Evolutionary conservation across 2,113 vertebrate genomes (phyloP).

Genomic region (Chamaetylas fuelleborni): DNA sequence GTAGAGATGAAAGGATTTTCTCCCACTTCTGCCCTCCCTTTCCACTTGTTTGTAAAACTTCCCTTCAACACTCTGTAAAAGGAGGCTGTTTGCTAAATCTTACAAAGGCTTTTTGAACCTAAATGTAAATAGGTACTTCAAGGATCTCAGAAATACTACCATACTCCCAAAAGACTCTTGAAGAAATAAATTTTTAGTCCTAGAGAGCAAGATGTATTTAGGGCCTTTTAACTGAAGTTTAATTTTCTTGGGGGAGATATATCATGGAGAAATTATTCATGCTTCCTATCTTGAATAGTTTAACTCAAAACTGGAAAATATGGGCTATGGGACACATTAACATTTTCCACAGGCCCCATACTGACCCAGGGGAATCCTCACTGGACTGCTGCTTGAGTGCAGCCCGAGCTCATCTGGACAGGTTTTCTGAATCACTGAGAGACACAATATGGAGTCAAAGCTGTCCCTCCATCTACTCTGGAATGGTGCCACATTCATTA

Average conservation of each 20-base stretch:
- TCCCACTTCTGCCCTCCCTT: neutral
- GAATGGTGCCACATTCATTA: neutral
- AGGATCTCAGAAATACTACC: neutral
- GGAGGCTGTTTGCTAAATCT: neutral
- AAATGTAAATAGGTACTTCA: conserved; percentile 29
- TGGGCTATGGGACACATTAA: neutral
- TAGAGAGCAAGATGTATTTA: neutral
- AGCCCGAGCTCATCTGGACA: neutral
- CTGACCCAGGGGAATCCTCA: neutral
- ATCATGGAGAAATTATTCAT: neutral
- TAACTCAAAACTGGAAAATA: neutral
- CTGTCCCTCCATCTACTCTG: neutral
- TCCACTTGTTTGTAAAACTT: neutral
- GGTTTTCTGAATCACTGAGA: accelerated
- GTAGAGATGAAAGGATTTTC: neutral
- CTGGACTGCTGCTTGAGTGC: neutral
- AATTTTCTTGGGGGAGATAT: neutral
- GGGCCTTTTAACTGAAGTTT: neutral
- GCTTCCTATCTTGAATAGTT: neutral
- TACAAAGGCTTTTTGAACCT: conserved; percentile 25
- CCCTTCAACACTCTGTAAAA: neutral
- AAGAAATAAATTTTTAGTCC: neutral
- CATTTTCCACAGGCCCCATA: neutral
- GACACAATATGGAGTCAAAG: neutral
- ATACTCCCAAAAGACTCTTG: neutral